A percentile compares a stretch with the other conserved stretches of the same genome.
Conservation (phyloP, 1,140 invertebrate genomes). For the Thalassaphorura encarpata region DNA sequence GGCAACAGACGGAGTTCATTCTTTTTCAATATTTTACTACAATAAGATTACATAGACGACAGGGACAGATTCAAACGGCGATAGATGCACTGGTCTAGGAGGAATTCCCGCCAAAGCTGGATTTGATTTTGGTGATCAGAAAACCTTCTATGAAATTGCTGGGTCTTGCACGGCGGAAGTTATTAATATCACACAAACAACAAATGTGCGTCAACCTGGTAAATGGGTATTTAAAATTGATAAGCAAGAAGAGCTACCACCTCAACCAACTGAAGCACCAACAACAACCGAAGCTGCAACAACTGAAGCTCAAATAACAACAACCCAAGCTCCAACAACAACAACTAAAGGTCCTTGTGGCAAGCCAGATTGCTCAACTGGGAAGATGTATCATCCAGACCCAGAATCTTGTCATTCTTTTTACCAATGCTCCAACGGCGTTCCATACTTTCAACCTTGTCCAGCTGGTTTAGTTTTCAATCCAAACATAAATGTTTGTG, state of each 20-base stretch:
- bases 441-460: background rate
- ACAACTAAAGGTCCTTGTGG: too few relatives aligned
- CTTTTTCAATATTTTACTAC: conserved; percentile 38
- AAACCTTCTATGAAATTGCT: conserved; percentile 8
- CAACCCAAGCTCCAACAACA: too few relatives aligned
- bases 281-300: too few relatives aligned
- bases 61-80: conserved; percentile 34
- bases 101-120: conserved; percentile 21
- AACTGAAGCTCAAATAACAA: too few relatives aligned
- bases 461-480: background rate
- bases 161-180: conserved; percentile 3
- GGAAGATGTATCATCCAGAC: background rate
- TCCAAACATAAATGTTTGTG: background rate
- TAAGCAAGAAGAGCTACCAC: background rate
- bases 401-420: background rate
- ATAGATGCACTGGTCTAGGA: conserved; percentile 17
- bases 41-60: conserved; percentile 36
- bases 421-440: background rate
- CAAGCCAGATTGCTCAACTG: too few relatives aligned
- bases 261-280: too few relatives aligned
- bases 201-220: background rate
- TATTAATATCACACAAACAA: conserved; percentile 4
- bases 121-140: conserved; percentile 17
- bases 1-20: conserved; percentile 33
- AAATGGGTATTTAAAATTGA: background rate